Evolutionary conservation across 2,797 vertebrate genomes (phyloP).

Genomic region (Passerculus sandwichensis): DNA sequence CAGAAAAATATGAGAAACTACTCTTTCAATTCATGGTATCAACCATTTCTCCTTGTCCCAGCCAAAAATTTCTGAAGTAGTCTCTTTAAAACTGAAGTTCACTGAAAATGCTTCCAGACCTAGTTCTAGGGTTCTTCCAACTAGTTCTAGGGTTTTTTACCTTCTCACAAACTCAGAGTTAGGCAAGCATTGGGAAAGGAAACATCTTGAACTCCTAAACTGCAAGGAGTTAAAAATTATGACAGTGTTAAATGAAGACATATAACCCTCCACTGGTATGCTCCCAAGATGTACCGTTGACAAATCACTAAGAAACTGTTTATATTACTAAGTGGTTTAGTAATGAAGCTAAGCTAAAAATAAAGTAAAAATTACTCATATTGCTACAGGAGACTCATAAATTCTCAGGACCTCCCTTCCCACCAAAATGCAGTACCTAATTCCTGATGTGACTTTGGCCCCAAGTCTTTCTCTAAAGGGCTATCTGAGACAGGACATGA

Average conservation of each 20-base stretch:
- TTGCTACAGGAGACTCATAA: not conserved
- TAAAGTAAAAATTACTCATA: not conserved
- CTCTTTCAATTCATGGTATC: not conserved
- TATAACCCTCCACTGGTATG: not conserved
- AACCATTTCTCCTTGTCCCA: not conserved
- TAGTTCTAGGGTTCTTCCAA: not conserved
- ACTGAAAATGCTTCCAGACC: not conserved
- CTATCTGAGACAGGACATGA: not conserved
- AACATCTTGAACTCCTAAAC: not conserved
- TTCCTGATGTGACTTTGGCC: not conserved
- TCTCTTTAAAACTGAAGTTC: not conserved
- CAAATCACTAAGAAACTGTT: not conserved
- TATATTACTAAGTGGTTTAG: not conserved
- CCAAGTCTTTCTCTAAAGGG: not conserved
- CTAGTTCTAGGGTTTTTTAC: not conserved
- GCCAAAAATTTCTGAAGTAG: not conserved
- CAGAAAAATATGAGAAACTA: not conserved
- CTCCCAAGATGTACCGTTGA: not conserved
- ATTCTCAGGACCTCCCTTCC: not conserved
- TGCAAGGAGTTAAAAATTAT: not conserved
- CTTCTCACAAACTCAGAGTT: not conserved
- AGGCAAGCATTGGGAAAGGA: not conserved
- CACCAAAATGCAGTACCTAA: not conserved
- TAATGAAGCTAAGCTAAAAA: constrained; percentile 16
- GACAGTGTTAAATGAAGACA: not conserved